These are phyloP conservation scores for Panorpa germanica DNA, from an alignment of 2,888 invertebrate genomes.

Conservation along the genomic window DNA sequence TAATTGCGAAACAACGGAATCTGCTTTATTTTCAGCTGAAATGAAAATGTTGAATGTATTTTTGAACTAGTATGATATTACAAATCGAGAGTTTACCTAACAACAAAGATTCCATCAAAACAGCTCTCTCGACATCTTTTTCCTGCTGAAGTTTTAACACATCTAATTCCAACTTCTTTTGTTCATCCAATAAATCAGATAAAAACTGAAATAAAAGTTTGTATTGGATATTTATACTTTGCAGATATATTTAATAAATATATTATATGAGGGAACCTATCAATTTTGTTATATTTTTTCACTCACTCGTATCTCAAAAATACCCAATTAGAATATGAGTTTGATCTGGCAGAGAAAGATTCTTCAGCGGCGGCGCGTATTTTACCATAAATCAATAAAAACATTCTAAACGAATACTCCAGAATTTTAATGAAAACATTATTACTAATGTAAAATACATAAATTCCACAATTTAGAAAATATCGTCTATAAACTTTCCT, in stretches of 20 bases:
- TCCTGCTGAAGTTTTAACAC: constrained; percentile 47
- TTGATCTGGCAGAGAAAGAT: too few relatives aligned
- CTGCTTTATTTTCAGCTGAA: constrained; percentile 42
- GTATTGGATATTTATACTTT: constrained; percentile 4
- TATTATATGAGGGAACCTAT: constrained; percentile 7
- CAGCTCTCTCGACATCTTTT: constrained; percentile 39
- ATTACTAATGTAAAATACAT: too few relatives aligned
- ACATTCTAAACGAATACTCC: too few relatives aligned
- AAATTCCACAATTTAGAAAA: too few relatives aligned
- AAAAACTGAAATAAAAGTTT: constrained; percentile 23
- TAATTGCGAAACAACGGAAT: constrained; percentile 44
- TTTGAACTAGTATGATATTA: constrained; percentile 2
- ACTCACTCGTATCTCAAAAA: too few relatives aligned
- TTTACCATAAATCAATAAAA: too few relatives aligned
- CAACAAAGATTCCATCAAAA: constrained; percentile 37
- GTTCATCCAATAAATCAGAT: constrained; percentile 36
- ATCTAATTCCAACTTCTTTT: constrained; percentile 43
- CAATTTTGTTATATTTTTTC: constrained; percentile 13
- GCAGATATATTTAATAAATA: constrained; percentile 6
- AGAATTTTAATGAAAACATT: too few relatives aligned
- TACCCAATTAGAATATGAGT: too few relatives aligned
- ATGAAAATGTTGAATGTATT: constrained; percentile 10
- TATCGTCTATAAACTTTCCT: too few relatives aligned
- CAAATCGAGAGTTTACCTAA: constrained; percentile 21
- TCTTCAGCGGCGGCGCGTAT: too few relatives aligned